Conservation (phyloP, 2,797 vertebrate species). For the Pseudomugil tenellus region DNA sequence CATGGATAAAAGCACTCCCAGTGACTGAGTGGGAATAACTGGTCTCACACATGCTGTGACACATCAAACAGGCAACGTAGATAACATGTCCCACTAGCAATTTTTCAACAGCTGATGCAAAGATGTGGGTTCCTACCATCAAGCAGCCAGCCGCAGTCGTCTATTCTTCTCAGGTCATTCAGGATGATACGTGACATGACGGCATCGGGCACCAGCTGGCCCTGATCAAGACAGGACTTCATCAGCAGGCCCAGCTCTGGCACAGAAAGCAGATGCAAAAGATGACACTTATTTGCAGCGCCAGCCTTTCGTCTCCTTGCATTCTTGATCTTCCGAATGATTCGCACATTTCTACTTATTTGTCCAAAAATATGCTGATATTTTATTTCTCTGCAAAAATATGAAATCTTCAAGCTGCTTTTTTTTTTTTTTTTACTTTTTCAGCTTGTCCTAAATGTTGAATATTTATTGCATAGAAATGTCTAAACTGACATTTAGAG, state of each 20-base stretch:
- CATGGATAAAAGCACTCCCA: not conserved
- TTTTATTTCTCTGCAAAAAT: not conserved
- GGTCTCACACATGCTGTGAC: not conserved
- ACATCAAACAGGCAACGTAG: not conserved
- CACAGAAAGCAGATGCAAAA: not conserved
- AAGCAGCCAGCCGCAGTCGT: constrained; percentile 87
- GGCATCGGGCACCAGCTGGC: constrained; percentile 93
- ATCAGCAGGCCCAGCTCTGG: constrained; percentile 93
- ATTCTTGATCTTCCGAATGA: constrained; percentile 1
- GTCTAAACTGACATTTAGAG: not conserved
- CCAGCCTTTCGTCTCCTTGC: not conserved
- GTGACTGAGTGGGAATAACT: constrained; percentile 4
- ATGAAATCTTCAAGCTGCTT: not conserved
- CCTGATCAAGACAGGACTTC: constrained; percentile 94
- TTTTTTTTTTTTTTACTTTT: not conserved
- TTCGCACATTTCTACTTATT: not conserved
- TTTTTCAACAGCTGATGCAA: not conserved
- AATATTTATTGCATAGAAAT: not conserved
- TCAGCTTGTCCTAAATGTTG: no score
- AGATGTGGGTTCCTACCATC: constrained; percentile 84
- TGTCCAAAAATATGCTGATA: not conserved
- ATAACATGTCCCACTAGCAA: not conserved
- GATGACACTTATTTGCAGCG: not conserved
- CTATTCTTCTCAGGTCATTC: constrained; percentile 84
- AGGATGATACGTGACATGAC: constrained; percentile 92